Base-by-base conservation (phyloP, 1,140 invertebrate species). In the Leptopilina clavipes region DNA sequence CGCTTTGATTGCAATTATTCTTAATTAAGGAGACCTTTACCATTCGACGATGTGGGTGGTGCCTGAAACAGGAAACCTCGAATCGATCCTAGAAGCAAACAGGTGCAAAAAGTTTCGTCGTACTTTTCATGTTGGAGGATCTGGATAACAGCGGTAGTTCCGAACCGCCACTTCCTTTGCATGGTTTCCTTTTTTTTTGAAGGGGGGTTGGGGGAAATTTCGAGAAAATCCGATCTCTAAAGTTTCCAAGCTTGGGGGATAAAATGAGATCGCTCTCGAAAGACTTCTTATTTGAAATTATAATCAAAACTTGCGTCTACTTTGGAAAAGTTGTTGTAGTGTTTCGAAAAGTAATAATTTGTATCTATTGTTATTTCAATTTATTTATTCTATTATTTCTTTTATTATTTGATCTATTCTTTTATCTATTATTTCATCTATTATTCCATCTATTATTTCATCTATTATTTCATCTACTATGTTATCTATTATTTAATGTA, bases 51-150 rank as follows among this genome's bases (percentile, higher is more conserved):
- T 2, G 48, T 31, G 59, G 3, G 19, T 65, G 59, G 22, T 11
- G 59, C 5, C 6, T 65, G 59, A 65, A 65, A 31, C 59, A 31
- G 56, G 12, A 65, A 65, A 12, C 56, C 22, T 31, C 56, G 2
- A 14, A 65, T 65, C 56, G 56, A 65, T 65, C 25, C 22, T 40
- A n/a, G 11, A 25, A 65, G 56, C 56, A 65, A 31, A 65, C 56
- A 65, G 56, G 56, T 65, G 56, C 56, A 65, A 65, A 65, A 65
- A 22, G 31, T 65, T 12, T 31, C 22, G 8, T 31, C 59, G 25
- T 65, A 22, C 59, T 31, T 65, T 52, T 22, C 25, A n/a, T n/a
- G 59, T 22, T 31, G 12, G 14, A 65, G 12, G 25, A 31, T 31
- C 25, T 65, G 14, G 25, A 65, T 65, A 22, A 65, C 19, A 22